These are phyloP conservation scores for Ranitomeya imitator DNA, from an alignment of 2,113 vertebrate genomes.

Conservation along the genomic window DNA sequence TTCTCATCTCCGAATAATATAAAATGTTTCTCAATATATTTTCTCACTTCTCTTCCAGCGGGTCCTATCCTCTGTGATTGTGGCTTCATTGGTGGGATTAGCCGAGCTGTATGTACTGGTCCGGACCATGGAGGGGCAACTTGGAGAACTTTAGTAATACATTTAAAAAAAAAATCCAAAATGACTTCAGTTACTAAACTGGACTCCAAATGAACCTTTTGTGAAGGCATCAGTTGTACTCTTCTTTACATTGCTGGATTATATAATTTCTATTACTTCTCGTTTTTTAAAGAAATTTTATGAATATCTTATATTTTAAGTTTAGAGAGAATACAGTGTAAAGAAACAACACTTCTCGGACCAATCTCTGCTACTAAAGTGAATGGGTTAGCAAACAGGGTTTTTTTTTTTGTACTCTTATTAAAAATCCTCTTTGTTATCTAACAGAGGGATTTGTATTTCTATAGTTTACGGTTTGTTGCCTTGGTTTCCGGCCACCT, in stretches of 20 bases:
- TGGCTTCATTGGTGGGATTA: conserved; percentile 91
- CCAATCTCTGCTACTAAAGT: too few relatives aligned
- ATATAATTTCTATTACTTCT: neutral
- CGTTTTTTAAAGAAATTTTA: too few relatives aligned
- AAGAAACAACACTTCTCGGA: too few relatives aligned
- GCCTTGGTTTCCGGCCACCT: too few relatives aligned
- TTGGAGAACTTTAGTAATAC: conserved; percentile 79
- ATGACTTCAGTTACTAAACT: neutral
- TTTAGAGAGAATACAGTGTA: too few relatives aligned
- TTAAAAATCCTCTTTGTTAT: too few relatives aligned
- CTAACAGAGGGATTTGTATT: too few relatives aligned
- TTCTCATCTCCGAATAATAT: neutral
- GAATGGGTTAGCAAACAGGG: too few relatives aligned
- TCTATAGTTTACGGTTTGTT: too few relatives aligned
- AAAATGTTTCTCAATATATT: neutral
- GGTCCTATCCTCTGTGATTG: conserved; percentile 85
- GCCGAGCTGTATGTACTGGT: conserved; percentile 95
- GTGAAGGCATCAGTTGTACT: neutral
- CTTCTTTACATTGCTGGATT: neutral
- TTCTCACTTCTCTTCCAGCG: conserved; percentile 68
- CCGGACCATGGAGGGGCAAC: conserved; percentile 89
- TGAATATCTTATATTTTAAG: too few relatives aligned
- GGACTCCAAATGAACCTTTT: neutral
- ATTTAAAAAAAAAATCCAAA: neutral
- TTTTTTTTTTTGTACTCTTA: too few relatives aligned